Base-by-base conservation (phyloP, 1,140 invertebrate species). In the Leptinotarsa defecta region DNA sequence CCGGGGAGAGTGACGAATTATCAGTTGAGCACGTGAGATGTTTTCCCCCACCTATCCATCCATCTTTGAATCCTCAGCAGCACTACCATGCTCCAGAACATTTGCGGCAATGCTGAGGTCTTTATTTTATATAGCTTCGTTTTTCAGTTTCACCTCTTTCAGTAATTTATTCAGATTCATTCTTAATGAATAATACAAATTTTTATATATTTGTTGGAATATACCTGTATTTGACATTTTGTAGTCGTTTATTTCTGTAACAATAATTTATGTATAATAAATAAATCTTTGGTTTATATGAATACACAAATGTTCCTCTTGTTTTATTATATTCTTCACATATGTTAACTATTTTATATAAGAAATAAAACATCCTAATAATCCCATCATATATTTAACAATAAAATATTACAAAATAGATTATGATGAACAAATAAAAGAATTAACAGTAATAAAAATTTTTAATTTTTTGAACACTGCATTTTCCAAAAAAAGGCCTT, bases 1-100 rank as follows among this genome's bases (percentile, higher is more conserved):
- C 92, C 43, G 91, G 92, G 76, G 94, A 96, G 80, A 91, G 91
- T 74, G 93, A 96, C 83, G 92, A 93, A 64, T 91, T 95, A 70
- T 95, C 96, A 27, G 95, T 98, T 13, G 97, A 99, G 86, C 97
- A 99, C 85, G 97, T 99, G 13, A 91, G 96, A 48, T 98, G 97
- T 86, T 99, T 98, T 88, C 96, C 97, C 77, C 97, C 97, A 22
- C 97, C 94, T 13, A 92, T 95, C 82, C 96, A 94, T 88, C 94
- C 92, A 48, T 91, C 91, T 0, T 82, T 92, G 22, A 89, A 90
- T 69, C 88, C 87, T 86, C 79, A 86, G 82, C 78, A 76, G 62
- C 89, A 91, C 82, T 91, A 91, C 84, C 89, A 90, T 78, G 88
- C 89, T 19, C 88, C 89, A 3, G 89, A 91, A 81, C 89, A 90